phyloP scores from a whole-genome alignment of 2,888 invertebrate genomes.

The Synergus japonicus region DNA sequence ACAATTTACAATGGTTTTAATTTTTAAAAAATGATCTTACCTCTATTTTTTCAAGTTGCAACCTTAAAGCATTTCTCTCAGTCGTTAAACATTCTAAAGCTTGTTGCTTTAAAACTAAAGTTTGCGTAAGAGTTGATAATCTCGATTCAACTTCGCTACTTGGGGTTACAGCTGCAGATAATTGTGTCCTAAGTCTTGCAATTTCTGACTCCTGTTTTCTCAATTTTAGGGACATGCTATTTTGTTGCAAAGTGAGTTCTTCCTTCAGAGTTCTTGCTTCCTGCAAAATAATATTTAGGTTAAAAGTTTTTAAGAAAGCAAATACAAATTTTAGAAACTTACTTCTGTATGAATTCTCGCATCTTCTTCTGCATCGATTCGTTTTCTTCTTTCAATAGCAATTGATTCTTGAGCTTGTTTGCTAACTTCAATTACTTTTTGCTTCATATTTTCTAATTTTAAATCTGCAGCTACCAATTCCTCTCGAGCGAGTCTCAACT shows the following conservation, averaged over 20 bases:
- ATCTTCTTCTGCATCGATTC: slow-evolving; percentile 78
- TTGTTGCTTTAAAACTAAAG: slow-evolving; percentile 91
- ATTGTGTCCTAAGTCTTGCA: slow-evolving; percentile 79
- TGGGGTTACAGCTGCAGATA: slow-evolving; percentile 74
- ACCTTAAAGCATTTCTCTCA: slow-evolving; percentile 90
- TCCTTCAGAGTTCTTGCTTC: slow-evolving; percentile 80
- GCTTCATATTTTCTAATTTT: slow-evolving; percentile 75
- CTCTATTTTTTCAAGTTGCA: slow-evolving; percentile 90
- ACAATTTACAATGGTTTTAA: too few relatives aligned
- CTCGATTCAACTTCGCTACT: slow-evolving; percentile 72
- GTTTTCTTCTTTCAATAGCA: slow-evolving; percentile 74
- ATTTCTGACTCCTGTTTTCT: slow-evolving; percentile 81
- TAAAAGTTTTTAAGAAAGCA: background rate
- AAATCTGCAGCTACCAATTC: slow-evolving; percentile 76
- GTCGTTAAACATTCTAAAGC: slow-evolving; percentile 89
- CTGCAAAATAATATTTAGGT: slow-evolving; percentile 64
- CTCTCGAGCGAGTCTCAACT: slow-evolving; percentile 75
- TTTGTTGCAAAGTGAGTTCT: slow-evolving; percentile 79
- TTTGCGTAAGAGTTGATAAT: slow-evolving; percentile 83
- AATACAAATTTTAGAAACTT: background rate
- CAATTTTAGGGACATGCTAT: slow-evolving; percentile 77
- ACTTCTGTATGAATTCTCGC: slow-evolving; percentile 69
- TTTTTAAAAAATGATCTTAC: slow-evolving; percentile 74
- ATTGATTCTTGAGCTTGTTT: slow-evolving; percentile 73
- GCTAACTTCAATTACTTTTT: slow-evolving; percentile 76